Percentiles rank a stretch among this genome's conserved stretches.
Evolutionary conservation across 2,113 vertebrate species (phyloP).

Genomic region (Myodes glareolus): DNA sequence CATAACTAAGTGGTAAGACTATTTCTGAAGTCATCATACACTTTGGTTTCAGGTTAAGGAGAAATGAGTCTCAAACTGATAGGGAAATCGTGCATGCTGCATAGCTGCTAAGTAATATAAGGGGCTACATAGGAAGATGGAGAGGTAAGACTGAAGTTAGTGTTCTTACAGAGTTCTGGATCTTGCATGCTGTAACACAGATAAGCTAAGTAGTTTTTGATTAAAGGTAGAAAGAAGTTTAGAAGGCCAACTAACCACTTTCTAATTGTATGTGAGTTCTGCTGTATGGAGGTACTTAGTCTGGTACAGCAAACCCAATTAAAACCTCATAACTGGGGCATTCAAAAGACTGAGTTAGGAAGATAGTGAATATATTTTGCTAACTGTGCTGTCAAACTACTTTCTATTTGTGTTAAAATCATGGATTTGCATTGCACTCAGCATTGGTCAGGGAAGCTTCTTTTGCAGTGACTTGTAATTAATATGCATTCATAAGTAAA

Average conservation of each 20-base stretch:
- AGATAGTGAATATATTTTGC: not conserved
- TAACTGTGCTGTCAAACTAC: not conserved
- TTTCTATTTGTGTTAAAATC: not conserved
- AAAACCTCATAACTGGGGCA: not conserved
- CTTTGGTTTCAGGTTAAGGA: not conserved
- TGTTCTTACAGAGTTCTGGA: too few relatives aligned
- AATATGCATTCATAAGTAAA: not conserved
- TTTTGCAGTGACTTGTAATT: not conserved
- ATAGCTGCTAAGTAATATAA: not conserved
- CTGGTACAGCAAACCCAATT: not conserved
- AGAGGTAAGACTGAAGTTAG: not conserved
- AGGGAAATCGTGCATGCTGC: not conserved
- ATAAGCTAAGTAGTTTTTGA: not conserved
- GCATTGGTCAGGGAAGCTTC: not conserved
- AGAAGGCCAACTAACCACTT: not conserved
- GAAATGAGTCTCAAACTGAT: not conserved
- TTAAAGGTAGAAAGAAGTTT: not conserved
- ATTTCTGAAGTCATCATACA: not conserved
- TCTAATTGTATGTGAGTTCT: not conserved
- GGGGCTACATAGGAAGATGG: accelerated
- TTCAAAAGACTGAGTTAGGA: not conserved
- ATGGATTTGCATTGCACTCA: not conserved
- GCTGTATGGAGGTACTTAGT: not conserved
- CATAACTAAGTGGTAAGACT: not conserved
- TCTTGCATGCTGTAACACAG: not conserved